Evolutionary conservation across 2,888 invertebrate genomes (phyloP).

Genomic region (Dyspetes luteomarginatus): DNA sequence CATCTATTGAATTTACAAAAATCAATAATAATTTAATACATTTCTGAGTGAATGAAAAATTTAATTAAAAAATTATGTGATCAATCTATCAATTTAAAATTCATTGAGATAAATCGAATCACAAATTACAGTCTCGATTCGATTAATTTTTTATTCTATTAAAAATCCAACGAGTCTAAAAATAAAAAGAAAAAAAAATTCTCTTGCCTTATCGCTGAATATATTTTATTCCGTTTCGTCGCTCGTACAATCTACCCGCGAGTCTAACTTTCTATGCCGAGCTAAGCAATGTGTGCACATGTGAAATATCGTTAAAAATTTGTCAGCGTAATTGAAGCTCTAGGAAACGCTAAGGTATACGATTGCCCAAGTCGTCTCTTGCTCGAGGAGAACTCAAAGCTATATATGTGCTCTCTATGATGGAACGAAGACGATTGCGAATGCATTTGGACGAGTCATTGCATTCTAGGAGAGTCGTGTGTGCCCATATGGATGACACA

Average conservation of each 20-base stretch:
- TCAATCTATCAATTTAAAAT: no score
- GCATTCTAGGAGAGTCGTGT: slow-evolving; percentile 72
- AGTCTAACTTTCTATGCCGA: slow-evolving; percentile 54
- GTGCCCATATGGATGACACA: slow-evolving; percentile 70
- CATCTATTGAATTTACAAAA: no score
- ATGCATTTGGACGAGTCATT: slow-evolving; percentile 42
- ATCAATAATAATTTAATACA: no score
- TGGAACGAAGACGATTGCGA: slow-evolving; percentile 71
- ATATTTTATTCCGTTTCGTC: slow-evolving; percentile 31
- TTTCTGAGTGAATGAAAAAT: no score
- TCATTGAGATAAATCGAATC: no score
- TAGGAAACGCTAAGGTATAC: slow-evolving; percentile 69
- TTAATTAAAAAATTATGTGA: no score
- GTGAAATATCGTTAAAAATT: slow-evolving; percentile 51
- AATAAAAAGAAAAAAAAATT: not conserved
- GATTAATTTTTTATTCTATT: not conserved
- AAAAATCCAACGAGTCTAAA: not conserved
- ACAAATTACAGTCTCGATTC: not conserved
- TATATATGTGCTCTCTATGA: slow-evolving; percentile 66
- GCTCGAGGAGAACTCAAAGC: not conserved
- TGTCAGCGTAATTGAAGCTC: slow-evolving; percentile 79
- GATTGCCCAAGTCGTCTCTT: slow-evolving; percentile 75
- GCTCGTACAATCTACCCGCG: slow-evolving; percentile 14
- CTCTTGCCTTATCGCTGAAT: not conserved
- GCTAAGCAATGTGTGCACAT: slow-evolving; percentile 42